phyloP scores from a whole-genome alignment of 2,797 vertebrate genomes.

The Phrynocephalus vlangalii region DNA sequence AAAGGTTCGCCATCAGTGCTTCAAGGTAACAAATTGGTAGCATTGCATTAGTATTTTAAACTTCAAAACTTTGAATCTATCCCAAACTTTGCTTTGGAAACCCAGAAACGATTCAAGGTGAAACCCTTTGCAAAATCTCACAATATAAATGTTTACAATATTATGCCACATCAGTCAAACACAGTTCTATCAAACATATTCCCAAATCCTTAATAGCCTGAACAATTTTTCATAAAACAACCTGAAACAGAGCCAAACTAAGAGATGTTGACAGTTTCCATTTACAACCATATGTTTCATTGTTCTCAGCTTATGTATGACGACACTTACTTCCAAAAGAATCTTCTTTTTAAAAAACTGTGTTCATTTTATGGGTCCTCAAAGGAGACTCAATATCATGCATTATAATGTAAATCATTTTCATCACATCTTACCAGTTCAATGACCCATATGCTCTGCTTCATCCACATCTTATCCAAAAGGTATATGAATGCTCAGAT shows the following conservation, averaged over 20 bases:
- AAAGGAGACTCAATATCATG: background rate
- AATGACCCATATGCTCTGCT: background rate
- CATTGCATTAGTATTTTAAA: background rate
- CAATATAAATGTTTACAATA: background rate
- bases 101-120: background rate
- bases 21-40: too few species aligned
- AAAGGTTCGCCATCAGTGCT: too few species aligned
- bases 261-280: background rate
- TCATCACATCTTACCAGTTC: background rate
- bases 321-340: background rate
- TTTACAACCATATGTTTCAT: background rate
- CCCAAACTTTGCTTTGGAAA: background rate
- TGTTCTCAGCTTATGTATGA: background rate
- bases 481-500: background rate
- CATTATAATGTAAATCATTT: background rate
- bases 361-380: background rate
- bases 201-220: background rate
- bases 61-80: background rate
- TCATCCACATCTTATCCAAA: background rate
- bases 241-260: background rate
- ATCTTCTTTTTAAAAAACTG: background rate
- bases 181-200: background rate
- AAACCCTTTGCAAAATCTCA: background rate
- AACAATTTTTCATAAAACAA: background rate
- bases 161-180: background rate